phyloP scores from a whole-genome alignment of 2,113 vertebrate genomes.

The Ochotona princeps region DNA sequence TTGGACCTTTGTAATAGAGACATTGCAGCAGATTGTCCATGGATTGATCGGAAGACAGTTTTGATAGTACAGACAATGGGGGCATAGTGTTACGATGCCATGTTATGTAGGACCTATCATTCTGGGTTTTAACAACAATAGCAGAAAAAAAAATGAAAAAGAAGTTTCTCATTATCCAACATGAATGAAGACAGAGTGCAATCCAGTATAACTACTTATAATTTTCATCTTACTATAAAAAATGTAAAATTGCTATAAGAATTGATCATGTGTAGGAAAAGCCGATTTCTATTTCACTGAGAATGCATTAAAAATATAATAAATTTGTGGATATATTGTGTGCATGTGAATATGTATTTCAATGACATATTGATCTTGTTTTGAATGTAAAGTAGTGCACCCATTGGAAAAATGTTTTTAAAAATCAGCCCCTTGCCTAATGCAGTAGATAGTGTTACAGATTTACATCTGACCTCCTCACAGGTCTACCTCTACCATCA shows the following conservation, averaged over 20 bases:
- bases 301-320: not conserved
- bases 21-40: not conserved
- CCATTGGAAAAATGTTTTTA: not conserved
- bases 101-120: not conserved
- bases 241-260: not conserved
- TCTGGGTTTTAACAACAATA: not conserved
- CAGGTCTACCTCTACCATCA: not conserved
- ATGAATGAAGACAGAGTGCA: not conserved
- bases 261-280: not conserved
- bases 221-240: not conserved
- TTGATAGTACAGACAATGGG: not conserved
- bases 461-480: not conserved
- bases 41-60: not conserved
- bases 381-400: not conserved
- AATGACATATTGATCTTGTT: not conserved
- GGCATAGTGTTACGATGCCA: not conserved
- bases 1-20: not conserved
- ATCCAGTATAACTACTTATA: not conserved
- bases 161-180: not conserved
- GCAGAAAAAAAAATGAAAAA: not conserved
- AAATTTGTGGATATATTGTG: not conserved
- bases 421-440: too few relatives aligned
- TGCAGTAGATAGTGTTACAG: not conserved
- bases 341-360: not conserved
- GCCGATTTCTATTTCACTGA: not conserved